Conservation (phyloP, 2,888 invertebrate species). For the Pseudeuparius sepicola region DNA sequence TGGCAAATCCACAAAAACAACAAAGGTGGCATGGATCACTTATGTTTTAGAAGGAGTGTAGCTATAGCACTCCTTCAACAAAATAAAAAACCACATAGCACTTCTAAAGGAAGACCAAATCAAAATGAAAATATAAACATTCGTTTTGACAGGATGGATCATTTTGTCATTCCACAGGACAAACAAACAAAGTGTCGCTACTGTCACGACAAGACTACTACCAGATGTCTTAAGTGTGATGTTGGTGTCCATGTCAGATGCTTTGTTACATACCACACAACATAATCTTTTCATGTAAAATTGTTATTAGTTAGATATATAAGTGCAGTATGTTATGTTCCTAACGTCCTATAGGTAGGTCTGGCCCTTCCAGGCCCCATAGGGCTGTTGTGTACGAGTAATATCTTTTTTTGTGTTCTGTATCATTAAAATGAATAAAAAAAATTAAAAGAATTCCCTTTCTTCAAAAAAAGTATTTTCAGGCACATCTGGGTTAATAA, state of each 20-base stretch:
- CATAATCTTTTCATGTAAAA: no score
- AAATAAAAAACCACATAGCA: constrained; percentile 6
- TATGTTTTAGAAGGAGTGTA: constrained; percentile 21
- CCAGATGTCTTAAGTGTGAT: constrained; percentile 16
- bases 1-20: no score
- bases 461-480: neutral
- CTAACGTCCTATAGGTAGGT: constrained; percentile 1
- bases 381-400: no score
- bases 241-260: constrained; percentile 12
- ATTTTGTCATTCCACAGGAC: constrained; percentile 15
- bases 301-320: no score
- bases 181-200: constrained; percentile 16
- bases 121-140: constrained; percentile 9
- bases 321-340: constrained; percentile 1
- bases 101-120: constrained; percentile 3
- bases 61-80: constrained; percentile 12
- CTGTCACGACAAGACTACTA: constrained; percentile 14
- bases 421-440: no score
- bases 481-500: constrained; percentile 2
- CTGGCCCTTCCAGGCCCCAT: no score
- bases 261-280: constrained; percentile 6
- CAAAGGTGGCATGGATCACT: constrained; percentile 18
- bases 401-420: neutral
- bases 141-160: constrained; percentile 16
- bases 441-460: neutral